Percentiles rank a stretch among this genome's conserved stretches.
Conservation (phyloP, 2,888 invertebrate species). For the Eudemis profundana region DNA sequence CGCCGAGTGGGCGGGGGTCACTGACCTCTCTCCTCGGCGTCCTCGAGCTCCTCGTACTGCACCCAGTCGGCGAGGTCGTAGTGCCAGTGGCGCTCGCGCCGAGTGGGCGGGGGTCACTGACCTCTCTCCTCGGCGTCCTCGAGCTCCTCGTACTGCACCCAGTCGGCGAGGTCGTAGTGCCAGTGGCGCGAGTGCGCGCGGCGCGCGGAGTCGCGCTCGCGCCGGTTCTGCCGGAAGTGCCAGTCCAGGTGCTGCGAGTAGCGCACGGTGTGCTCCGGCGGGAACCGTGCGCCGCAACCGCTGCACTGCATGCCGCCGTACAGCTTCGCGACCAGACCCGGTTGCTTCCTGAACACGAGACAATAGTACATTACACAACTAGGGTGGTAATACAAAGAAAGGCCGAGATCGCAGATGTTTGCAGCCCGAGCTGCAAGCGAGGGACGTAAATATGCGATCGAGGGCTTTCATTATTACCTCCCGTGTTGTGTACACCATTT, state of each 20-base stretch:
- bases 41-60: no score
- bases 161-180: conserved; percentile 96
- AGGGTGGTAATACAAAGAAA: no score
- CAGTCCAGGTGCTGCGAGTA: conserved; percentile 99
- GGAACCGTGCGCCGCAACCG: conserved; percentile 97
- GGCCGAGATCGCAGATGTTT: no score
- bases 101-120: conserved; percentile 57
- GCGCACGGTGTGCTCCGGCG: conserved; percentile 93
- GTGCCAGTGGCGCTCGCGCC: no score
- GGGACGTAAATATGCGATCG: no score
- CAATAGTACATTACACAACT: no score
- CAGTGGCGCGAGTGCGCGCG: conserved; percentile 94
- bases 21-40: no score
- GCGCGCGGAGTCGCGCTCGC: conserved; percentile 93
- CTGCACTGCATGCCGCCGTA: conserved; percentile 98
- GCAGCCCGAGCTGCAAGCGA: no score
- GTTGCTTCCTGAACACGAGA: conserved; percentile 87
- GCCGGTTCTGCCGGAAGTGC: conserved; percentile 98
- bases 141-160: conserved; percentile 97
- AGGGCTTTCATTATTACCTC: no score
- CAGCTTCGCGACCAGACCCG: conserved; percentile 88
- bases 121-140: conserved; percentile 96
- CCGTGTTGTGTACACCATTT: no score
- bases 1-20: no score
- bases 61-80: background rate